These are phyloP conservation scores for Steatornis caripensis DNA, from an alignment of 2,113 vertebrate genomes.

Conservation along the genomic window DNA sequence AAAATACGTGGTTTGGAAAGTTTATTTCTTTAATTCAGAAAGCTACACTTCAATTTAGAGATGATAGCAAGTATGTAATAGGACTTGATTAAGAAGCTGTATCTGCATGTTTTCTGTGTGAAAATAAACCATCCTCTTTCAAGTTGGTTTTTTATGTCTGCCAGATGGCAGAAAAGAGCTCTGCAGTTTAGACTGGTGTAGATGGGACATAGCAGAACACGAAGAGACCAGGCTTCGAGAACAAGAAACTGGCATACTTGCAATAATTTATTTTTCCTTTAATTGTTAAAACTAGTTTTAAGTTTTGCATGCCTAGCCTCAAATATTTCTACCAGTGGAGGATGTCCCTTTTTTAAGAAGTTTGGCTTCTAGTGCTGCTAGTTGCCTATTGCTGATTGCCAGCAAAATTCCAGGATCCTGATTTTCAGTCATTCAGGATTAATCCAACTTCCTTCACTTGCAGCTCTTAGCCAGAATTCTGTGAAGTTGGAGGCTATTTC, in stretches of 20 bases:
- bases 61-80: not conserved
- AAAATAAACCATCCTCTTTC: slow-evolving; percentile 25
- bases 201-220: slow-evolving; percentile 62
- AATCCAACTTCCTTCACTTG: not conserved
- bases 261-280: not conserved
- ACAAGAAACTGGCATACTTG: not conserved
- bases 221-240: slow-evolving; percentile 48
- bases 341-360: not conserved
- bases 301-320: not conserved
- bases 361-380: not conserved
- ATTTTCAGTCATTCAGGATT: not conserved
- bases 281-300: not conserved
- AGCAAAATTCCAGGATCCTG: not conserved
- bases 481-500: not conserved
- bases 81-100: not conserved
- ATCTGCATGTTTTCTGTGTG: not conserved
- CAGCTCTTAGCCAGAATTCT: not conserved
- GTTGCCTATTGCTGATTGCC: not conserved
- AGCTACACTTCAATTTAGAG: not conserved
- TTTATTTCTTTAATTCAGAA: not conserved
- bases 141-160: slow-evolving; percentile 24
- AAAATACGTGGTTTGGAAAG: not conserved
- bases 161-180: slow-evolving; percentile 64
- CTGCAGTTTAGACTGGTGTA: slow-evolving; percentile 58
- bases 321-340: not conserved